These are phyloP conservation scores for Boloria euphrosyne DNA, from an alignment of 2,888 invertebrate genomes.

Conservation along the genomic window DNA sequence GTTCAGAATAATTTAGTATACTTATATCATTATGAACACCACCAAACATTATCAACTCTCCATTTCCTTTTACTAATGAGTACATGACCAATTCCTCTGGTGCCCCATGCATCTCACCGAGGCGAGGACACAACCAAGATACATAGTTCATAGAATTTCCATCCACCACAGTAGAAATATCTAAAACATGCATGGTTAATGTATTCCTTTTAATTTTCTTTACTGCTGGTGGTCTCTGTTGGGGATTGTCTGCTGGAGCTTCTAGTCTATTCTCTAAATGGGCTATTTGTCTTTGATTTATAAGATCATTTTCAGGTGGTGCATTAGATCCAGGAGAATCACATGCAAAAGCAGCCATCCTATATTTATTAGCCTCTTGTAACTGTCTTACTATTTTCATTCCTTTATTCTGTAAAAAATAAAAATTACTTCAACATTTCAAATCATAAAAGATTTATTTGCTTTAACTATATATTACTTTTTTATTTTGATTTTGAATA, in stretches of 20 bases:
- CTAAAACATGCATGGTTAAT: conserved; percentile 92
- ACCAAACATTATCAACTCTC: conserved; percentile 97
- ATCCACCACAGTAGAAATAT: conserved; percentile 87
- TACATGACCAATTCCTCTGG: conserved; percentile 96
- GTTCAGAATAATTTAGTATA: conserved; percentile 82
- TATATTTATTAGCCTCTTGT: conserved; percentile 77
- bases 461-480: no score
- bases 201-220: conserved; percentile 86
- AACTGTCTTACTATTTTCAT: conserved; percentile 75
- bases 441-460: conserved; percentile 2
- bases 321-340: conserved; percentile 61
- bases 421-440: neutral
- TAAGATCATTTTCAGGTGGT: conserved; percentile 72
- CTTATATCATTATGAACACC: conserved; percentile 92
- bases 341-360: conserved; percentile 80
- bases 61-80: conserved; percentile 93
- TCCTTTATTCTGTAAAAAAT: conserved; percentile 68
- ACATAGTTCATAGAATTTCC: conserved; percentile 84
- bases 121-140: conserved; percentile 87
- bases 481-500: no score
- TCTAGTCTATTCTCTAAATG: conserved; percentile 69
- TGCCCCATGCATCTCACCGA: conserved; percentile 85
- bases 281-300: conserved; percentile 75
- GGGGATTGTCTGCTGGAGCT: conserved; percentile 60
- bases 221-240: conserved; percentile 67